A percentile compares a stretch with the other conserved stretches of the same genome.
Conservation (phyloP, 2,113 vertebrate species). For the Egretta garzetta region DNA sequence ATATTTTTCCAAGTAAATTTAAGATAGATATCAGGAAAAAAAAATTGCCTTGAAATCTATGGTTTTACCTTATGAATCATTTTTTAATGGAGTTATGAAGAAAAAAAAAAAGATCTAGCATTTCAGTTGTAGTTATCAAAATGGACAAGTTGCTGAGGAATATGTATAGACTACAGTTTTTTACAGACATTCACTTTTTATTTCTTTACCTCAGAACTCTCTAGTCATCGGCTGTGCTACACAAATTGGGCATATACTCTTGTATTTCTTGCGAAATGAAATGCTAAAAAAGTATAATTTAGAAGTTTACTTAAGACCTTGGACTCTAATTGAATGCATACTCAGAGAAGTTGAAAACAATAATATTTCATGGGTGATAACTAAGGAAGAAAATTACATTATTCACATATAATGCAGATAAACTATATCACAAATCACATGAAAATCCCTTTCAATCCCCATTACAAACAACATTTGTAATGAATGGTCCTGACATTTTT, state of each 20-base stretch:
- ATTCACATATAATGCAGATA: not conserved
- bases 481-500: not conserved
- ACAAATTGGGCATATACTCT: not conserved
- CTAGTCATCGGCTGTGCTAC: not conserved
- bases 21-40: not conserved
- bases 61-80: not conserved
- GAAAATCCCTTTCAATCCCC: not conserved
- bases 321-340: not conserved
- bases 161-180: rapidly evolving
- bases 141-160: not conserved
- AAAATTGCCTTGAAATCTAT: not conserved
- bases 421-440: not conserved
- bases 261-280: not conserved
- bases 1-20: not conserved
- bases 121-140: not conserved
- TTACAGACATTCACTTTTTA: not conserved
- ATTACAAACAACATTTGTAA: not conserved
- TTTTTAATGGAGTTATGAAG: not conserved
- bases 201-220: not conserved
- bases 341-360: not conserved
- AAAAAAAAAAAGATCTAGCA: rapidly evolving
- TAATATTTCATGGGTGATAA: not conserved
- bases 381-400: not conserved
- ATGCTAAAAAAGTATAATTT: not conserved
- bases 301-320: not conserved